Evolutionary conservation across 2,888 invertebrate genomes (phyloP).

Genomic region (Meiosimyza platycephala): DNA sequence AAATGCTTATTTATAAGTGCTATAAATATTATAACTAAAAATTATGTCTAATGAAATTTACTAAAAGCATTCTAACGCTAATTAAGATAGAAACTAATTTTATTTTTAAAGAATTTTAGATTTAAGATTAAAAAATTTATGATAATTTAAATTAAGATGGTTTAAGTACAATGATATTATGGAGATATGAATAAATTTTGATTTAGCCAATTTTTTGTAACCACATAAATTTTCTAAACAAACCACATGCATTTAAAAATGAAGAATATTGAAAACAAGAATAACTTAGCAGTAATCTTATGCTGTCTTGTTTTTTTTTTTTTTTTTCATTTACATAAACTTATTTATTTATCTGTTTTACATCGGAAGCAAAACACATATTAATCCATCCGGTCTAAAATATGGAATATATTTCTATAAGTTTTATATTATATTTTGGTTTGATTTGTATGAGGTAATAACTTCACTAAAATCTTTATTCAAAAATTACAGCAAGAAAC

Average conservation of each 20-base stretch:
- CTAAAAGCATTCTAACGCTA: conserved; percentile 29
- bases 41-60: background rate
- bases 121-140: background rate
- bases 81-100: background rate
- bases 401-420: no score
- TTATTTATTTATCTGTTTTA: no score
- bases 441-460: no score
- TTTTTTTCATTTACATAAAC: no score
- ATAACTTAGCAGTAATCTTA: background rate
- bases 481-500: no score
- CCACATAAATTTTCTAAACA: background rate
- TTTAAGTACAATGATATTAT: background rate
- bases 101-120: background rate
- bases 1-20: background rate
- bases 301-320: background rate
- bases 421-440: no score
- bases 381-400: no score
- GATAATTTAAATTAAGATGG: background rate
- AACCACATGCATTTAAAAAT: background rate
- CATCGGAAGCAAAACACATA: no score
- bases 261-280: background rate
- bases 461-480: no score
- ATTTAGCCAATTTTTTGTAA: background rate
- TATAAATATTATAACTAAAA: no score
- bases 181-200: conserved; percentile 2